Evolutionary conservation across 2,888 invertebrate species (phyloP), one percentile per base, ranked within the genome.

Genomic region (Pyrrhia umbra): DNA sequence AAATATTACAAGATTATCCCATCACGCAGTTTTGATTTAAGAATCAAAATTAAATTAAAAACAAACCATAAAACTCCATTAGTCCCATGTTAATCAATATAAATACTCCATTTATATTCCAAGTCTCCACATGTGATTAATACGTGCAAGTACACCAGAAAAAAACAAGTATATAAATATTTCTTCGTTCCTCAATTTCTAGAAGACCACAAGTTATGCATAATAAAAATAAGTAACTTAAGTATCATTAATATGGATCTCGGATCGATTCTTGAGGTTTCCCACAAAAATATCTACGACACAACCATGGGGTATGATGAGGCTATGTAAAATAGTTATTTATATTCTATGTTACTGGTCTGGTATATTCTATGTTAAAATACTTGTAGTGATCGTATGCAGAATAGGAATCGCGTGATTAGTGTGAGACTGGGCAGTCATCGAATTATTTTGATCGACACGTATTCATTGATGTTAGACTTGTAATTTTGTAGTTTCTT

Each of bases 101-200:
- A 27, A 75, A 69, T 58, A 54, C n/a, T 18, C 55, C 1, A 75
- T 77, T 78, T 71, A 68, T 61, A 76, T 78, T 63, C 76, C 6
- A 40, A 58, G 43, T 63, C n/a, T 20, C 20, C 37, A 15, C 23
- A 21, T 6, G 45, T 67, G 40, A 62, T 62, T 58, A 66, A 50
- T 46, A 30, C 43, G 21, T 30, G 27, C 25, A 51, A 52, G 70
- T 42, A 42, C 40, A 64, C 56, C 37, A 58, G 20, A 20, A 64
- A 62, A 61, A 30, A 13, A 27, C 27, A 2, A n/a, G 10, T 45
- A 46, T 45, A 34, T 68, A 27, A 21, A 58, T 37, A 39, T 72
- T 39, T 57, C 9, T 37, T 69, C 40, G 37, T 9, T 61, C 49
- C 39, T 49, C 39, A 25, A 61, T 78, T 77, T 71, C 56, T 62